phyloP scores from a whole-genome alignment of 2,797 vertebrate species.

The Chromis chromis region DNA sequence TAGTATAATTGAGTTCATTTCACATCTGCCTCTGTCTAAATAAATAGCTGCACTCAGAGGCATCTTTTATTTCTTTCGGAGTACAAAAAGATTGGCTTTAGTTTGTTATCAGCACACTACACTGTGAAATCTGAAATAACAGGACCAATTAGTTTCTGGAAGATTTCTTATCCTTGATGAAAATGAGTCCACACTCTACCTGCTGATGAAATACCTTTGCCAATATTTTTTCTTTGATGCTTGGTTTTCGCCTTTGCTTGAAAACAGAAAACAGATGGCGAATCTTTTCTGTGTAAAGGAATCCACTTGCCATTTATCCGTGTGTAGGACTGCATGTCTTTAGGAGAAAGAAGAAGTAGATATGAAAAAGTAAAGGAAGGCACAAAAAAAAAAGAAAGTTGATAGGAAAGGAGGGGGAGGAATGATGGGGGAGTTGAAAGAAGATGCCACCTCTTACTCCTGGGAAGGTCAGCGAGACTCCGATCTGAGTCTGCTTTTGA shows the following conservation, averaged over 20 bases:
- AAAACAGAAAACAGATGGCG: conserved; percentile 12
- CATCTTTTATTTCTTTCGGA: not conserved
- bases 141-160: conserved; percentile 2
- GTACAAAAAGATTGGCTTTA: not conserved
- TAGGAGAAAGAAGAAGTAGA: not conserved
- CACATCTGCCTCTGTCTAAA: conserved; percentile 8
- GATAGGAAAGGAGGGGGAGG: not conserved
- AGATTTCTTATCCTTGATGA: conserved; percentile 8
- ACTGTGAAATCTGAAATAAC: not conserved
- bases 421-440: conserved; percentile 1
- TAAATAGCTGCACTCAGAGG: conserved; percentile 12
- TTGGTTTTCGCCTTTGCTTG: not conserved
- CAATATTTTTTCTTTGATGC: not conserved
- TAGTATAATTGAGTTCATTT: conserved; percentile 27
- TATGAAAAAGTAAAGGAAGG: not conserved
- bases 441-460: conserved; percentile 40
- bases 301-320: not conserved
- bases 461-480: conserved; percentile 61
- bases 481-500: conserved; percentile 21
- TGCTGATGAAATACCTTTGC: conserved; percentile 14
- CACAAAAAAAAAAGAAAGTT: not conserved
- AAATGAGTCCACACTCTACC: conserved; percentile 26
- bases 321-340: not conserved
- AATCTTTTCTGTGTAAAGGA: conserved; percentile 1
- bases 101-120: conserved; percentile 1